Evolutionary conservation across 2,797 vertebrate genomes (phyloP), one percentile per base, ranked within the genome.

Genomic region (Paratrypauchen microcephalus): DNA sequence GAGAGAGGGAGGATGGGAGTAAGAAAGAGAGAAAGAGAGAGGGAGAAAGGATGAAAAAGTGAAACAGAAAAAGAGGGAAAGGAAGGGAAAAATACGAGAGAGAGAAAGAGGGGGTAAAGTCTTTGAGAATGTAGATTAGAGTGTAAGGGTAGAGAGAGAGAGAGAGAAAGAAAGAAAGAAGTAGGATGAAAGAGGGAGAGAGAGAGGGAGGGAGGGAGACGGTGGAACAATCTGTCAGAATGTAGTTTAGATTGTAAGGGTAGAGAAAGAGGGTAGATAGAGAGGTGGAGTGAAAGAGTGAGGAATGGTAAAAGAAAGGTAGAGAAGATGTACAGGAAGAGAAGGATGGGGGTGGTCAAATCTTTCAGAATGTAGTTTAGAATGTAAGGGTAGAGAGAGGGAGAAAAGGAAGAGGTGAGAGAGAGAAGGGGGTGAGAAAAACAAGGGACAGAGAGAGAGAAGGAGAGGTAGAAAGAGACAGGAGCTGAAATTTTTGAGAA

Each of bases 141-240:
- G 15, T 45, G 41, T 13, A 50, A 6, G 1, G 18, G 6, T 5
- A 50, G 48, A 19, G 48, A n/a, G 1, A 19, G 48, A 19, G 48
- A 19, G 6, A n/a, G 45, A 2, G 18, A n/a, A n/a, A 5, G n/a
- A n/a, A n/a, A n/a, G n/a, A n/a, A n/a, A n/a, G n/a, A n/a, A n/a
- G n/a, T n/a, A n/a, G n/a, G n/a, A n/a, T n/a, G n/a, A n/a, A 78
- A 85, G 82, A 24, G 21, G 6, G 87, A 87, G 69, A 36, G 65
- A 65, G 45, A 30, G 57, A 59, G 28, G 19, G 2, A n/a, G n/a
- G 15, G 55, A 23, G 23, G 5, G 9, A 26, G 5, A 55, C 9
- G 32, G 23, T 6, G 52, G 21, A 6, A 21, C 11, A 50, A 54
- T 48, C 4, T 48, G 15, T 19, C 15, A 48, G 47, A 48, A 48